phyloP scores from a whole-genome alignment of 2,113 vertebrate species.

The Tupaia tana region DNA sequence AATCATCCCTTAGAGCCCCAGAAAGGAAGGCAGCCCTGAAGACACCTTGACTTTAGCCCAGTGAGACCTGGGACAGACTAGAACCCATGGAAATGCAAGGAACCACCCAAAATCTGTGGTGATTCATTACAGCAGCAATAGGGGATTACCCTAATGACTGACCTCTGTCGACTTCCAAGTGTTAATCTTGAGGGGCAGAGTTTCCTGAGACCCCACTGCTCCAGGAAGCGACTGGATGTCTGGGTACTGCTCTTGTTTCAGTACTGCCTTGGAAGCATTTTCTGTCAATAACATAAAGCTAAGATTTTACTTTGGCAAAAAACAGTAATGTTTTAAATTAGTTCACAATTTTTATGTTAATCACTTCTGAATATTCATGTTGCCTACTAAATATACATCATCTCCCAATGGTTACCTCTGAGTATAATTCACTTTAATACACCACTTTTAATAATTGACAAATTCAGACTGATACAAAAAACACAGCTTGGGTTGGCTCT shows the following conservation, averaged over 20 bases:
- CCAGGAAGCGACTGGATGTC: conserved; percentile 10
- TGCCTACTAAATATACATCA: conserved; percentile 76
- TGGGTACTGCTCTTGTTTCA: conserved; percentile 59
- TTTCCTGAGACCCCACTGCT: conserved; percentile 56
- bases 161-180: conserved; percentile 72
- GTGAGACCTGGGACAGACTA: not conserved
- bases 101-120: not conserved
- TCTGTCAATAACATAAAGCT: conserved; percentile 75
- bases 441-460: conserved; percentile 67
- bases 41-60: not conserved
- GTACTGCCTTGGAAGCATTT: conserved; percentile 67
- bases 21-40: not conserved
- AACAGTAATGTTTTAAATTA: conserved; percentile 68
- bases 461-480: conserved; percentile 69
- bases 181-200: not conserved
- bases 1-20: not conserved
- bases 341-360: conserved; percentile 81
- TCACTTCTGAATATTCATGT: conserved; percentile 75
- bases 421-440: conserved; percentile 78
- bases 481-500: not conserved
- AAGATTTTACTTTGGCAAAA: conserved; percentile 51
- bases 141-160: not conserved
- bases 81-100: not conserved
- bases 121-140: not conserved
- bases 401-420: conserved; percentile 68